A percentile compares a stretch with the other conserved stretches of the same genome.
phyloP scores from a whole-genome alignment of 2,113 vertebrate species.

The Zonotrichia leucophrys region DNA sequence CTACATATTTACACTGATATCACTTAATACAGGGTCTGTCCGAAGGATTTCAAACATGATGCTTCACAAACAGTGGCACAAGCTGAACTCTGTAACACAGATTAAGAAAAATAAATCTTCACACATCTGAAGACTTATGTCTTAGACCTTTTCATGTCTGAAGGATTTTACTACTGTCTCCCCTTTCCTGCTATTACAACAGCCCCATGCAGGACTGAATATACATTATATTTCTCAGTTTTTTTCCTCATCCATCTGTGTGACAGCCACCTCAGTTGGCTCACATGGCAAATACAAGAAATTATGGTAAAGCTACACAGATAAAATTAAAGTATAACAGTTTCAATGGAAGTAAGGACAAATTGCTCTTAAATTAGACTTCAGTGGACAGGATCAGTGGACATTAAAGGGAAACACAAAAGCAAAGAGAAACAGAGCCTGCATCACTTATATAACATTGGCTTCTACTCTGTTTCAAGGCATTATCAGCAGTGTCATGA shows the following conservation, averaged over 20 bases:
- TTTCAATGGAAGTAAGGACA: not conserved
- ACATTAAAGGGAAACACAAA: not conserved
- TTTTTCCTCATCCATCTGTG: not conserved
- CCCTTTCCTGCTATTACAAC: not conserved
- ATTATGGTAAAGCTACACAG: not conserved
- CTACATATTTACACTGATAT: not conserved
- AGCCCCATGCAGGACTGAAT: not conserved
- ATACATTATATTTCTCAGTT: not conserved
- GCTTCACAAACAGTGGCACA: not conserved
- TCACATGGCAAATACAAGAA: not conserved
- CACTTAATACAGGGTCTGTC: not conserved
- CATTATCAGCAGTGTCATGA: not conserved
- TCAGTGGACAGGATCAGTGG: not conserved
- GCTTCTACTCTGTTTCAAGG: not conserved
- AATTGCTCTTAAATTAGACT: not conserved
- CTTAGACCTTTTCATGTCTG: fast-evolving
- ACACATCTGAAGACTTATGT: not conserved
- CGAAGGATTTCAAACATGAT: not conserved
- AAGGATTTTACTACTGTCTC: not conserved
- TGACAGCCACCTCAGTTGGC: not conserved
- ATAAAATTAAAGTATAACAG: not conserved
- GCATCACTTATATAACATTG: not conserved
- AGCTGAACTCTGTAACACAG: not conserved
- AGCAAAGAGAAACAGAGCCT: not conserved
- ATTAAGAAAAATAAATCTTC: not conserved